Base-by-base conservation (phyloP, 35 echinoderm and acorn worm species). In the Diadema setosum region DNA sequence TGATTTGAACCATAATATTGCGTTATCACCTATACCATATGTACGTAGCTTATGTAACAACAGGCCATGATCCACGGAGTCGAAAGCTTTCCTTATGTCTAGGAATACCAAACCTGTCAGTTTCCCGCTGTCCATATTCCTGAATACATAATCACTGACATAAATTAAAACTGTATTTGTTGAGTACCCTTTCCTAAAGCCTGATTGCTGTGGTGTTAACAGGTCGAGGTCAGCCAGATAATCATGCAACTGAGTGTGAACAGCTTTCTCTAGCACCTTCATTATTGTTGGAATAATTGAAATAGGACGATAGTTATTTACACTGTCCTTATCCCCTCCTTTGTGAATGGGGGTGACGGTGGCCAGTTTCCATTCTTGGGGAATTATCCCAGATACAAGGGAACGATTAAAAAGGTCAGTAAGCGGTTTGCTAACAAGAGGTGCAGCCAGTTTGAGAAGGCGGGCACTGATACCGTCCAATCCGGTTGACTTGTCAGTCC, bases 11-110 rank as follows among this genome's bases (percentile, higher is more conserved):
- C n/a, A n/a, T n/a, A n/a, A n/a, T n/a, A n/a, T n/a, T n/a, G n/a
- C n/a, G n/a, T n/a, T n/a, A n/a, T n/a, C n/a, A n/a, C n/a, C n/a
- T n/a, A n/a, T n/a, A n/a, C n/a, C n/a, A n/a, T n/a, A n/a, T n/a
- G n/a, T n/a, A n/a, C n/a, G n/a, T n/a, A n/a, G n/a, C n/a, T n/a
- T n/a, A n/a, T n/a, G n/a, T n/a, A n/a, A n/a, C n/a, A 89, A 60
- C 9, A 89, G 16, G 23, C 64, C 52, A 20, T 82, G 87, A 34
- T 61, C 75, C 0, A 89, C 87, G 2, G 75, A 81, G 58, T 89
- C 87, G 57, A 89, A 89, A 23, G 75, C 87, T 44, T 89, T 89
- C 42, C 82, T 82, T 12, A 89, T 46, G 57, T 89, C 75, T 60
- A 82, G 75, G 61, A 49, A 89, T 43, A 88, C 45, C 5, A 58